Percentiles rank a stretch among this genome's conserved stretches.
Evolutionary conservation across 2,113 vertebrate species (phyloP).

Genomic region (Pterophyllum scalare): DNA sequence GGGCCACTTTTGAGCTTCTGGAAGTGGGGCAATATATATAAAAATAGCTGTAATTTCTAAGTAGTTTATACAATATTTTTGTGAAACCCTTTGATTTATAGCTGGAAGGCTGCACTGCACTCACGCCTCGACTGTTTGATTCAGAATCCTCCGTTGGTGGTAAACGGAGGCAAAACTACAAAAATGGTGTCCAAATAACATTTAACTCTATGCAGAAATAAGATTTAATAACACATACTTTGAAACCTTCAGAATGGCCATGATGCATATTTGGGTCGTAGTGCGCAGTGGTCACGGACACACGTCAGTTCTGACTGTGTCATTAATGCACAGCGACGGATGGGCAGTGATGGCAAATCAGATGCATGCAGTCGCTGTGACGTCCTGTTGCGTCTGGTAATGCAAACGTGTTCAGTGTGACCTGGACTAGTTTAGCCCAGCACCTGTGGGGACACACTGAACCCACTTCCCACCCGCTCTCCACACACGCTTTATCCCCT

Average conservation of each 20-base stretch:
- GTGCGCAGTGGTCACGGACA: neutral
- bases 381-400: too few relatives aligned
- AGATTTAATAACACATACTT: neutral
- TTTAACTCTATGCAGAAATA: neutral
- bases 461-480: too few relatives aligned
- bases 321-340: neutral
- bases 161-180: neutral
- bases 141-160: accelerated
- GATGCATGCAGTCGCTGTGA: too few relatives aligned
- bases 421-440: too few relatives aligned
- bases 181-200: neutral
- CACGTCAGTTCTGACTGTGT: neutral
- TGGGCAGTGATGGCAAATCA: too few relatives aligned
- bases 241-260: neutral
- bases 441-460: too few relatives aligned
- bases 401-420: too few relatives aligned
- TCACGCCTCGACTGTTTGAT: neutral
- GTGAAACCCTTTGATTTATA: neutral
- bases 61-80: accelerated
- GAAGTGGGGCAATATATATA: neutral
- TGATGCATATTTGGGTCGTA: neutral
- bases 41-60: neutral
- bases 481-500: too few relatives aligned
- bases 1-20: too few relatives aligned
- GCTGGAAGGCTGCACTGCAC: neutral